Evolutionary conservation across 2,113 vertebrate genomes (phyloP), one percentile per base, ranked within the genome.

Genomic region (Saguinus midas): DNA sequence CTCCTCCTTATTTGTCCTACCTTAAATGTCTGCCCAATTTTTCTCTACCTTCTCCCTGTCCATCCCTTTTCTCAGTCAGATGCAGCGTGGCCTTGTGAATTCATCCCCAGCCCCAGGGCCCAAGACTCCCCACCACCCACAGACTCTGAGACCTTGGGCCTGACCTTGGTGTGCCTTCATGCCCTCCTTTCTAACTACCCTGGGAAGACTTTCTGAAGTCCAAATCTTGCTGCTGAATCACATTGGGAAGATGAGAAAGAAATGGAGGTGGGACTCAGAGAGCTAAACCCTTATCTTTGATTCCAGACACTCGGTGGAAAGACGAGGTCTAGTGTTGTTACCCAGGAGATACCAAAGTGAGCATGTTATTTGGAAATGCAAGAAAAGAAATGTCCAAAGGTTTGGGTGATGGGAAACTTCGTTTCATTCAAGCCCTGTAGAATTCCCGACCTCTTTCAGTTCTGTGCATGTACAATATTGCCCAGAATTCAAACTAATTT

Each of bases 41-140:
- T 21, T 29, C 17, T 32, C 25, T 11, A 10, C 78, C 40, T 29
- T 13, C 9, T 70, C 55, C 76, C 29, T 3, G 5, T 2, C 14
- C 21, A 5, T 18, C 10, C 16, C 6, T 76, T 14, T 81, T 76
- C 10, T 32, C 57, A 40, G 57, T 7, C 72, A 61, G 78, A 29
- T 1, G 40, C 8, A 1, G 12, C 0, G 7, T 0, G 23, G 32
- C 27, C 70, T 64, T 35, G 25, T 5, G 0, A 8, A 7, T 8
- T 9, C 13, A 18, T 9, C 4, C 21, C 55, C 52, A 25, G 35
- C 29, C 64, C 55, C 18, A 55, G 45, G 48, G 12, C 55, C 72
- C 2, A 11, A 32, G 43, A 21, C 5, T 70, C 32, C 58, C 27
- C 0, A 0, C 4, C 40, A 1, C 20, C 25, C 6, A 25, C 52